Conservation (phyloP, 35 echinoderm and acorn worm genomes). For the Patiria miniata region DNA sequence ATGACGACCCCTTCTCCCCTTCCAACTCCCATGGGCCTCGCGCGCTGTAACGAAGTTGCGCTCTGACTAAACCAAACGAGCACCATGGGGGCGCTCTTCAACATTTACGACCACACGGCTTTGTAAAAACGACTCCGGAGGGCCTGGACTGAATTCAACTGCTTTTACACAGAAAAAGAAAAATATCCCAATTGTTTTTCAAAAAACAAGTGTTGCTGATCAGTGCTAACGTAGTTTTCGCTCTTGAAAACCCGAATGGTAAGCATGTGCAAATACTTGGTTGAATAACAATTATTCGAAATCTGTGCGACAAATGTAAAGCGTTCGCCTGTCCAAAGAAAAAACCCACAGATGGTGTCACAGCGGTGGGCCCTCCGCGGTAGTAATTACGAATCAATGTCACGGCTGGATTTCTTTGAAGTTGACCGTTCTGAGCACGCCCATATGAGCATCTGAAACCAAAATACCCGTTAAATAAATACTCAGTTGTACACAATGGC, state of each 20-base stretch:
- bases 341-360: not conserved
- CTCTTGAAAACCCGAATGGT: no score
- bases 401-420: constrained; percentile 12
- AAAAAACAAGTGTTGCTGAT: no score
- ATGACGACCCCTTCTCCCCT: constrained; percentile 9
- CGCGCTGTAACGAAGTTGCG: not conserved
- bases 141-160: no score
- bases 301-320: constrained; percentile 8
- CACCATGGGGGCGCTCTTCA: not conserved
- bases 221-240: no score
- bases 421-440: not conserved
- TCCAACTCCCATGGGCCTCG: no score
- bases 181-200: no score
- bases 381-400: constrained; percentile 5
- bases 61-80: not conserved
- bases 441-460: constrained; percentile 8
- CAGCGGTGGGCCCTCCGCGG: not conserved
- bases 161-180: no score
- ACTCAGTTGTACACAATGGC: not conserved
- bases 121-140: no score
- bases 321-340: not conserved
- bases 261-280: no score
- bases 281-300: not conserved
- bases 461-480: constrained; percentile 29
- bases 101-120: not conserved